Base-by-base conservation (phyloP, 2,888 invertebrate genomes). In the Diogma glabrata region DNA sequence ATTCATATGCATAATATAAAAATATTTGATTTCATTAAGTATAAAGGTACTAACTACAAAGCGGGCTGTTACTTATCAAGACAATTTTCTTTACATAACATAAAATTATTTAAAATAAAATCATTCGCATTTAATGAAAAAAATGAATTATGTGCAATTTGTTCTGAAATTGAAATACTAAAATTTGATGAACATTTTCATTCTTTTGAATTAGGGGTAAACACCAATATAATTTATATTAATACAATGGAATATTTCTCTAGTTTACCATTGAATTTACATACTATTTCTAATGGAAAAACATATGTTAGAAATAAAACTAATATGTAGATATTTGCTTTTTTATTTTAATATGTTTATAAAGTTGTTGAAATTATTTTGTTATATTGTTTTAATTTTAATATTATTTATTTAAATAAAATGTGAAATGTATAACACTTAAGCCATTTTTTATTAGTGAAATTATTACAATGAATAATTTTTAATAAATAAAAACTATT, bases 111-210 rank as follows among this genome's bases (percentile, higher is more conserved):
- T 36, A 36, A 36, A 36, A 36, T 36, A 9, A 14, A 16, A 14
- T 36, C 14, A 3, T 36, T 36, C 8, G 36, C 36, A 14, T 36
- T 36, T 36, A 36, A 36, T 36, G 36, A 36, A 14, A 36, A 36
- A 5, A 12, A 36, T 9, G 36, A 36, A 3, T 14, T 36, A 36
- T 36, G 8, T 8, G 9, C 14, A 36, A 36, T 36, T 14, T 36
- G 36, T 36, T 36, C 36, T 16, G 36, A 36, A 36, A 36, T 36
- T 36, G 36, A 36, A 36, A 36, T 14, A 4, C 2, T 36, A 36
- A 36, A 36, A 36, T 36, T 36, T 36, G 36, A 36, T 36, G 36
- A 36, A 14, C 36, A 36, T 36, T 36, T 9, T 36, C 36, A 36
- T 36, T 36, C 36, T 14, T 36, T 36, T 36, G 36, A 36, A 14